Evolutionary conservation across 2,797 vertebrate species (phyloP).

Genomic region (Sternarchorhynchus goeldii): DNA sequence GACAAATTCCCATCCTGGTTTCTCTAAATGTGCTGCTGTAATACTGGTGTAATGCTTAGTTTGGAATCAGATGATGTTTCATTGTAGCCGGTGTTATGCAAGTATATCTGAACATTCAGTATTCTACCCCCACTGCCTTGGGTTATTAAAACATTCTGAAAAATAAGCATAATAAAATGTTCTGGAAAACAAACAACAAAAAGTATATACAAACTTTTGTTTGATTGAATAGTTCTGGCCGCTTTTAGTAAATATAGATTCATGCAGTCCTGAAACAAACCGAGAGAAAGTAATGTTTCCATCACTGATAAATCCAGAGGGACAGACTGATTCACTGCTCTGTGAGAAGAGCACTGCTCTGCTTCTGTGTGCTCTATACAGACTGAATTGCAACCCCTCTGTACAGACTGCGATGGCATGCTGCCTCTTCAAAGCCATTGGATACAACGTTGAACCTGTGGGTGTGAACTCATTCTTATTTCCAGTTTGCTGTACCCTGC

Average conservation of each 20-base stretch:
- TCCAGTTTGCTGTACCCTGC: no score
- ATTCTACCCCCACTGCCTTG: neutral
- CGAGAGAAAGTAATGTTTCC: no score
- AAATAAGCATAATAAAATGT: neutral
- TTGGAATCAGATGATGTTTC: conserved; percentile 43
- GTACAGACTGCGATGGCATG: neutral
- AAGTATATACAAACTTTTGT: conserved; percentile 5
- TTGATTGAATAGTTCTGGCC: neutral
- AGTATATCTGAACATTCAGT: neutral
- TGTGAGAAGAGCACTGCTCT: neutral
- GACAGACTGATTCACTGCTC: neutral
- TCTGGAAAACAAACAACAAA: neutral
- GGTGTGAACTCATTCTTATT: neutral
- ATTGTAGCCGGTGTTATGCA: conserved; percentile 26
- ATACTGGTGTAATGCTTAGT: conserved; percentile 26
- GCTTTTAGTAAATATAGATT: neutral
- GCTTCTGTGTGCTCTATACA: neutral
- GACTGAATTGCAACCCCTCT: neutral
- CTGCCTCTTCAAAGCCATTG: neutral
- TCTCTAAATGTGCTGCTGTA: conserved; percentile 36
- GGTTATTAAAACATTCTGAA: conserved; percentile 13
- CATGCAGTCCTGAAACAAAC: neutral
- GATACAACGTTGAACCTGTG: no score
- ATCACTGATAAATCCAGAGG: neutral
- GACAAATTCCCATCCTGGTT: conserved; percentile 42